Percentiles rank a stretch among this genome's conserved stretches.
Evolutionary conservation across 23 tunicate genomes (phyloP).

Genomic region (Trididemnum miniatum): DNA sequence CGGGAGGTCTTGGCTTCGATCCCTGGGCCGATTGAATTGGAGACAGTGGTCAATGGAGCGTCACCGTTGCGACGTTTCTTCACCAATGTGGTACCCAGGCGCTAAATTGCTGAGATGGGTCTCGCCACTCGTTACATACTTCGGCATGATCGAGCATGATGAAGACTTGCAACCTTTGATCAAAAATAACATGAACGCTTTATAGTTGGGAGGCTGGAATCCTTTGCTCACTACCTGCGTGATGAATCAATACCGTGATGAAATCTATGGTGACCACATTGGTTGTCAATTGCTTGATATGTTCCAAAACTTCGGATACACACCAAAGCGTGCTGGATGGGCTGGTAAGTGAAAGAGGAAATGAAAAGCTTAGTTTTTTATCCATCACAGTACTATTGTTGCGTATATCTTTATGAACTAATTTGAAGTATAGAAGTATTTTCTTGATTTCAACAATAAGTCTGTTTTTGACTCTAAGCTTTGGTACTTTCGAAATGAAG

Average conservation of each 20-base stretch:
- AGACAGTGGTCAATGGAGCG: neutral
- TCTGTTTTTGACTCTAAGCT: too few relatives aligned
- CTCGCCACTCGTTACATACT: neutral
- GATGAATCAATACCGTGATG: slow-evolving; percentile 38
- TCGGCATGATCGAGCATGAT: neutral
- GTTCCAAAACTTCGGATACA: slow-evolving; percentile 47
- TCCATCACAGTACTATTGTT: too few relatives aligned
- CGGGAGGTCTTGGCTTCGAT: neutral
- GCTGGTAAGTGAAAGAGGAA: slow-evolving; percentile 31
- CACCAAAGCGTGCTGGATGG: slow-evolving; percentile 84
- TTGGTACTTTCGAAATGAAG: too few relatives aligned
- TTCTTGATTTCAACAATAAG: too few relatives aligned
- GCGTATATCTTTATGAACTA: too few relatives aligned
- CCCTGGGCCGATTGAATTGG: neutral
- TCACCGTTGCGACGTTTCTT: neutral
- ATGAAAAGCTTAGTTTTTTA: too few relatives aligned
- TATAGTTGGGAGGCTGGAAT: slow-evolving; percentile 49
- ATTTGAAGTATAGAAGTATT: too few relatives aligned
- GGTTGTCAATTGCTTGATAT: slow-evolving; percentile 76
- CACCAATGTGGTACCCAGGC: neutral
- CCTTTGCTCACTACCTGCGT: slow-evolving; percentile 60
- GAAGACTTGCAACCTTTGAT: neutral
- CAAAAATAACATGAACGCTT: neutral
- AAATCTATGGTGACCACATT: slow-evolving; percentile 50
- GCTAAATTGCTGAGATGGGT: neutral